Conservation (phyloP, 2,797 vertebrate species). For the Amblyopsis hoosieri region DNA sequence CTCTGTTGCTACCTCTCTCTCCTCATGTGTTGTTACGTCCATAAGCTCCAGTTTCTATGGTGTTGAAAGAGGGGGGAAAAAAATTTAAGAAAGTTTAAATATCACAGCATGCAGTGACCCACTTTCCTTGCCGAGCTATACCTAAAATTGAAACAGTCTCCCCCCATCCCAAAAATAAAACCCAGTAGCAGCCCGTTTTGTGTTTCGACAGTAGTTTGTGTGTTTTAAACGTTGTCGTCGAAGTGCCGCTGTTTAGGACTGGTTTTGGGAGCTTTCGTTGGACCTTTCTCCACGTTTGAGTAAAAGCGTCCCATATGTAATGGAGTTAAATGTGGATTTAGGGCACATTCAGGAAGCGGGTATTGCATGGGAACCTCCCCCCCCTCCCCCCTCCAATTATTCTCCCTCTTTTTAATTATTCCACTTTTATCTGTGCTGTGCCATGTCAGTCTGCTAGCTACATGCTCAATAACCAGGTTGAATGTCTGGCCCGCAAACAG, state of each 20-base stretch:
- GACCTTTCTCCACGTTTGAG: slow-evolving; percentile 44
- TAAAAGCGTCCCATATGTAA: slow-evolving; percentile 54
- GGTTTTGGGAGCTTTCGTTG: slow-evolving; percentile 42
- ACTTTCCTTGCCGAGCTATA: slow-evolving; percentile 68
- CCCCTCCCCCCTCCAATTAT: slow-evolving; percentile 14
- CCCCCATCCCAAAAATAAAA: background rate
- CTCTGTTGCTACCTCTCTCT: background rate
- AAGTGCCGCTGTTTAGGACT: slow-evolving; percentile 37
- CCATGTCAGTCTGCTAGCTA: slow-evolving; percentile 26
- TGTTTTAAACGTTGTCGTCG: slow-evolving; percentile 39
- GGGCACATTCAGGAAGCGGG: slow-evolving; percentile 48
- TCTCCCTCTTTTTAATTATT: slow-evolving; percentile 37
- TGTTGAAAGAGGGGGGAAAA: slow-evolving; percentile 17
- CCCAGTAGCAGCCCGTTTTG: slow-evolving; percentile 9
- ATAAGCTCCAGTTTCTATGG: slow-evolving; percentile 58
- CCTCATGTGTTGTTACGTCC: slow-evolving; percentile 57
- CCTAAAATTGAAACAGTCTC: slow-evolving; percentile 65
- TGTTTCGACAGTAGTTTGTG: slow-evolving; percentile 55
- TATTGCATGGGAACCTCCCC: slow-evolving; percentile 60
- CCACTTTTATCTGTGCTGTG: slow-evolving; percentile 37
- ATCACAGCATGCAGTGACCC: slow-evolving; percentile 78
- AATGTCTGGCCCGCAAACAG: slow-evolving; percentile 26
- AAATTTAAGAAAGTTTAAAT: slow-evolving; percentile 70
- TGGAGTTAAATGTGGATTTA: slow-evolving; percentile 66
- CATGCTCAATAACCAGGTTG: slow-evolving; percentile 37